Conservation (phyloP, 2,797 vertebrate genomes). For the Furcifer pardalis region DNA sequence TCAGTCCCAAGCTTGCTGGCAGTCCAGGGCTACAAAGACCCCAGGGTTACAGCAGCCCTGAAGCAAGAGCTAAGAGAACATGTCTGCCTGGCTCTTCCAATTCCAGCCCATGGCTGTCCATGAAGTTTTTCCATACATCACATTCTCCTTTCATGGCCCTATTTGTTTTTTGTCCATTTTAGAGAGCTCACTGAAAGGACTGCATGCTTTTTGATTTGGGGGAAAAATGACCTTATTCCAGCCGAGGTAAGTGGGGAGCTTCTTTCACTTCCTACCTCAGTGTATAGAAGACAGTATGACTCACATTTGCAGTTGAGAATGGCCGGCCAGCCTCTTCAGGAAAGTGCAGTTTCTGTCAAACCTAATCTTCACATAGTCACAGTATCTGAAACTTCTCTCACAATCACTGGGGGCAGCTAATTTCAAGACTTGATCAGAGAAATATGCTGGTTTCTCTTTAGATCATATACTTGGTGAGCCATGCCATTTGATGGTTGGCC, state of each 20-base stretch:
- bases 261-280: not conserved
- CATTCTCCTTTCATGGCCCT: conserved; percentile 6
- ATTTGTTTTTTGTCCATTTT: conserved; percentile 8
- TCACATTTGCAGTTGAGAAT: not conserved
- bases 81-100: not conserved
- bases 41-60: not conserved
- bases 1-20: not conserved
- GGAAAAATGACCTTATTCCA: not conserved
- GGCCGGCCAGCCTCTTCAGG: not conserved
- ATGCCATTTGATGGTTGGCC: not conserved
- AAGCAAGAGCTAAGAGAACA: not conserved
- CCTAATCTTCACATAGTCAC: not conserved
- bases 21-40: not conserved
- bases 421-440: not conserved
- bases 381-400: conserved; percentile 3
- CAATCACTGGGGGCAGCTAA: not conserved
- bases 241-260: not conserved
- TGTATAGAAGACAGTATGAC: not conserved
- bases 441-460: no score
- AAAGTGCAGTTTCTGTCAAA: not conserved
- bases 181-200: conserved; percentile 24
- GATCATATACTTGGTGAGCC: no score
- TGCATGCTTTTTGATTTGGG: conserved; percentile 21
- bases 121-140: not conserved
- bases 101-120: not conserved